phyloP scores from a whole-genome alignment of 2,113 vertebrate species.

The Casuarius casuarius region DNA sequence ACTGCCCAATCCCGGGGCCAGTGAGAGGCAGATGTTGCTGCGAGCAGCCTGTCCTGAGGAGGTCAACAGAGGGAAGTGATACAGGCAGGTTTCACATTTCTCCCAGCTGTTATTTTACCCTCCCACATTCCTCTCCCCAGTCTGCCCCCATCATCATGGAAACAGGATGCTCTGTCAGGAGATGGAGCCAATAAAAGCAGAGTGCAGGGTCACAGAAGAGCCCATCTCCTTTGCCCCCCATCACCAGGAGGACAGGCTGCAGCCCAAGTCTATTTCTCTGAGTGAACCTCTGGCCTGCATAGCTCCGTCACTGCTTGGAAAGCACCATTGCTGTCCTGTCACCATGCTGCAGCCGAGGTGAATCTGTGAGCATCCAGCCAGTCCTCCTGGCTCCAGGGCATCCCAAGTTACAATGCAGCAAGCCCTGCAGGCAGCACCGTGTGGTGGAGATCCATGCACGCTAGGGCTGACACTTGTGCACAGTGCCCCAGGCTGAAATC shows the following conservation, averaged over 20 bases:
- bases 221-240: not conserved
- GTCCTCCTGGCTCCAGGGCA: fast-evolving
- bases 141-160: not conserved
- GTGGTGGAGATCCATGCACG: fast-evolving
- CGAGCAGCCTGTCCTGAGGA: not conserved
- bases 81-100: not conserved
- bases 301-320: not conserved
- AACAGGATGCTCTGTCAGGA: not conserved
- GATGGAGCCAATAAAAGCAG: not conserved
- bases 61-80: not conserved
- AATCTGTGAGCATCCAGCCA: not conserved
- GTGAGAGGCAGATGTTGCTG: not conserved
- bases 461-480: fast-evolving
- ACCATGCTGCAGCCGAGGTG: not conserved
- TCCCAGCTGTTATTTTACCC: not conserved
- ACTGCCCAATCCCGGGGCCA: fast-evolving
- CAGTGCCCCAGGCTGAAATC: not conserved
- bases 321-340: too few species aligned
- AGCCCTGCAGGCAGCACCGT: fast-evolving
- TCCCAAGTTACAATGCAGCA: not conserved
- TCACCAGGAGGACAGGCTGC: not conserved
- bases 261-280: not conserved
- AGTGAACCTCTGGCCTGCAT: not conserved
- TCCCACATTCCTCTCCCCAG: not conserved
- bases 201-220: not conserved